Evolutionary conservation across 2,888 invertebrate genomes (phyloP).

Genomic region (Drepana falcataria): DNA sequence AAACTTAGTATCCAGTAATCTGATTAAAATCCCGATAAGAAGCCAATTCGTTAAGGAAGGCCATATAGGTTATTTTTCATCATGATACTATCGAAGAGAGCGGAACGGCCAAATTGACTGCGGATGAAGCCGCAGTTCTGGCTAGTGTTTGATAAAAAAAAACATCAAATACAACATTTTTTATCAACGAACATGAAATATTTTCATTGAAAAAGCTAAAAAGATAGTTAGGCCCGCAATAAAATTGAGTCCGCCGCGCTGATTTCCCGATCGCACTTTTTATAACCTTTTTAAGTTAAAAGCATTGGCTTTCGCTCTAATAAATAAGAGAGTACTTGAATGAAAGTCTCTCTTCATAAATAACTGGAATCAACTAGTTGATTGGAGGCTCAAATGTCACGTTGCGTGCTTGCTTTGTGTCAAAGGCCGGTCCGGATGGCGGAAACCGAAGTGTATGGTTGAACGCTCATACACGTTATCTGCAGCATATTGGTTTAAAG

Average conservation of each 20-base stretch:
- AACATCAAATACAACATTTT: too few species aligned
- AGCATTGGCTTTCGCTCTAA: not conserved
- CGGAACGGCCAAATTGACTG: too few species aligned
- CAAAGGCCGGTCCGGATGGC: not conserved
- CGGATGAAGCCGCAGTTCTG: too few species aligned
- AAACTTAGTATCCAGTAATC: too few species aligned
- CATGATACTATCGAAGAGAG: too few species aligned
- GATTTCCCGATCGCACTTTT: not conserved
- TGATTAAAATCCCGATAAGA: too few species aligned
- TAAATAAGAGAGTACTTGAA: not conserved
- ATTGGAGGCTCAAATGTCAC: conserved; percentile 1
- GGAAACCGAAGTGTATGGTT: not conserved
- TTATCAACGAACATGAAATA: too few species aligned
- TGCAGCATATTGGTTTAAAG: not conserved
- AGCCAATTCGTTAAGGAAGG: too few species aligned
- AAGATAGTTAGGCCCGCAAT: not conserved
- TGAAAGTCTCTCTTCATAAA: not conserved
- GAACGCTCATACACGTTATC: not conserved
- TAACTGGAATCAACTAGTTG: conserved; percentile 4
- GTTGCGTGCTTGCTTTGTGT: not conserved
- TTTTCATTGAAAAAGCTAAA: too few species aligned
- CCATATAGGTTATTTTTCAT: too few species aligned
- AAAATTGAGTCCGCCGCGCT: not conserved
- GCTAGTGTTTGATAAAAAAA: too few species aligned
- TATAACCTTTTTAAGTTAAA: not conserved